Base-by-base conservation (phyloP, 2,797 vertebrate species). In the Catharus ustulatus region DNA sequence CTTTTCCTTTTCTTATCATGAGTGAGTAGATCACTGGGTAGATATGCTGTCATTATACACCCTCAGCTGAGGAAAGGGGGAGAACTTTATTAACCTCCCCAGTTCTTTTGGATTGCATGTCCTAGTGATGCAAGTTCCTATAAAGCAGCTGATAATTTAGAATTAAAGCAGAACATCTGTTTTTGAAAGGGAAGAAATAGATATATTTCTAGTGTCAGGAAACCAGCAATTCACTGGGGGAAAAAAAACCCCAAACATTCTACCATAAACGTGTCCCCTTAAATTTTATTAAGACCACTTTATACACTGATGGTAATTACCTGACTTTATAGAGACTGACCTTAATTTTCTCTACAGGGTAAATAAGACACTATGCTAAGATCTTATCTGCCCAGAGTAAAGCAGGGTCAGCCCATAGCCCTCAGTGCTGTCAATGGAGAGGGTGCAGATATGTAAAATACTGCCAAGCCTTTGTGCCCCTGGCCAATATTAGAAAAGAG, bases 1-100 rank as follows among this genome's bases (percentile, higher is more conserved):
- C 76, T 88, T 88, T 89, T 93, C 84, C 71, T 93, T 94, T 82
- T 61, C 80, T 89, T 92, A 66, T 84, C 91, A 15, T 7, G 75
- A 24, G 36, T 81, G 46, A 78, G 52, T 27, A 59, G 36, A 88
- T 92, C 66, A 61, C 42, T 59, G 82, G 36, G 34, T 62, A 73
- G 95, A 89, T 92, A 84, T 3, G 36, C 40, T 48, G 62, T 38
- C 71, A 62, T 66, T 87, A 40, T 10, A 38, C 9, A 30, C 24
- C 23, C 49, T 13, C 23, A 4, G 0, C 32, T 67, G 11, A 18
- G 15, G 14, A 73, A 48, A 5, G 3, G 27, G 10, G 14, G 16
- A 49, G 32, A 49, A 30, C 17, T 24, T 82, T 89, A 45, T 38
- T 79, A 69, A 68, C 40, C n/a, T 62, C 30, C 26, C 6, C 18